Evolutionary conservation across 2,888 invertebrate species (phyloP).

Genomic region (Abrostola tripartita): DNA sequence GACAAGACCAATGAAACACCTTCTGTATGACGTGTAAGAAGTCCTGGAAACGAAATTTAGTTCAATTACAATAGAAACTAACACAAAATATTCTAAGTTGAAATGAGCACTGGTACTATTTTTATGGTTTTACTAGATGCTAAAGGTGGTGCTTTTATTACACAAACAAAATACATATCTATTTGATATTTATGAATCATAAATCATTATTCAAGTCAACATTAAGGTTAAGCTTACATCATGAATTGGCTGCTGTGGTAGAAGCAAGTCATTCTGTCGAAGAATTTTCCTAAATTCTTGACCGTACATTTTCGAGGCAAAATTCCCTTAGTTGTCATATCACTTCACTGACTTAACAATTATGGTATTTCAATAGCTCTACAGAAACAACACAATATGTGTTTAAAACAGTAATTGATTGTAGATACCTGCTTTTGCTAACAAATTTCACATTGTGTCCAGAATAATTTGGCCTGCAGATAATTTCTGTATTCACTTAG

Average conservation of each 20-base stretch:
- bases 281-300: conserved; percentile 29
- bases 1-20: conserved; percentile 63
- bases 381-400: conserved; percentile 10
- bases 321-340: conserved; percentile 16
- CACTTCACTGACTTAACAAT: conserved; percentile 6
- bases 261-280: conserved; percentile 50
- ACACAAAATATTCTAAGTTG: too few species aligned
- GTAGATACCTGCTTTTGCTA: conserved; percentile 26
- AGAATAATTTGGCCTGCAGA: conserved; percentile 19
- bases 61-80: too few species aligned
- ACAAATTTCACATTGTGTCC: conserved; percentile 10
- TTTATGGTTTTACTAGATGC: too few species aligned
- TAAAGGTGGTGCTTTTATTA: too few species aligned
- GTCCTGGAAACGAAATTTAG: conserved; percentile 55
- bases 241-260: conserved; percentile 65
- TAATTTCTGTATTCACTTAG: neutral
- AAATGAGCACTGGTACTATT: too few species aligned
- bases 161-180: too few species aligned
- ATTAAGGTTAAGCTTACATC: conserved; percentile 62
- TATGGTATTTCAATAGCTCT: conserved; percentile 17
- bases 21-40: conserved; percentile 66
- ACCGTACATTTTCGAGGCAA: conserved; percentile 19
- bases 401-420: conserved; percentile 18
- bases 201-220: neutral
- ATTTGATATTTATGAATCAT: too few species aligned